Evolutionary conservation across 2,113 vertebrate species (phyloP).

Genomic region (Chauna torquata): DNA sequence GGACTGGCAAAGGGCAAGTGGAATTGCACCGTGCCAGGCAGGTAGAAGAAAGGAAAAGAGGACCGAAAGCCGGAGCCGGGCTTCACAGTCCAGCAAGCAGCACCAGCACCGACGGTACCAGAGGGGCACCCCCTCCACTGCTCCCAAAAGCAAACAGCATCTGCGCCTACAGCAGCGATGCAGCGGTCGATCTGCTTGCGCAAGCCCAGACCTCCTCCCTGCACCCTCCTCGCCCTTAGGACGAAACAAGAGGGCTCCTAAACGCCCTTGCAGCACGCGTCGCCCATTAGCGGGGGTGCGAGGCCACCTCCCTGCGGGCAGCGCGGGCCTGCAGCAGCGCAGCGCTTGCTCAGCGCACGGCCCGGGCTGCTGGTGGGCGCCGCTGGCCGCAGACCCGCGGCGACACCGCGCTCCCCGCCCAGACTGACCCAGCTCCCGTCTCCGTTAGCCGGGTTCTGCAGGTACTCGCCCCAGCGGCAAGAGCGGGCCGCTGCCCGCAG

Average conservation of each 20-base stretch:
- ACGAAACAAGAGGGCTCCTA: not conserved
- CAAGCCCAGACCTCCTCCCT: constrained; percentile 27
- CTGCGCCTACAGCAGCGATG: not conserved
- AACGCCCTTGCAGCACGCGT: not conserved
- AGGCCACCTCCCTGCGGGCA: not conserved
- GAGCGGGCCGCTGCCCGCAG: not conserved
- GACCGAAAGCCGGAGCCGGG: not conserved
- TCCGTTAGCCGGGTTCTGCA: not conserved
- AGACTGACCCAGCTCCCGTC: not conserved
- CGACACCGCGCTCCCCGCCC: not conserved
- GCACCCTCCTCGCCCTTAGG: constrained; percentile 24
- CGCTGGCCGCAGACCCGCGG: not conserved
- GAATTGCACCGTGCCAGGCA: not conserved
- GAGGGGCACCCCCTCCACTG: not conserved
- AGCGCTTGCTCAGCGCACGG: not conserved
- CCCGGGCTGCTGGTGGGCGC: not conserved
- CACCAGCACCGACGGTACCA: not conserved
- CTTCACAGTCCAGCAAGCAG: not conserved
- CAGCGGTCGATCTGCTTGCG: not conserved
- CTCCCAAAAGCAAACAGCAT: constrained; percentile 4
- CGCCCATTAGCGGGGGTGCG: not conserved
- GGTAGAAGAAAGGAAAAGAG: not conserved
- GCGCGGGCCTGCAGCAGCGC: fast-evolving
- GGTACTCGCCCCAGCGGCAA: fast-evolving
- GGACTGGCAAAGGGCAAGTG: not conserved